A percentile compares a stretch with the other conserved stretches of the same genome.
Evolutionary conservation across 2,797 vertebrate genomes (phyloP).

Genomic region (Sorex maritimensis): DNA sequence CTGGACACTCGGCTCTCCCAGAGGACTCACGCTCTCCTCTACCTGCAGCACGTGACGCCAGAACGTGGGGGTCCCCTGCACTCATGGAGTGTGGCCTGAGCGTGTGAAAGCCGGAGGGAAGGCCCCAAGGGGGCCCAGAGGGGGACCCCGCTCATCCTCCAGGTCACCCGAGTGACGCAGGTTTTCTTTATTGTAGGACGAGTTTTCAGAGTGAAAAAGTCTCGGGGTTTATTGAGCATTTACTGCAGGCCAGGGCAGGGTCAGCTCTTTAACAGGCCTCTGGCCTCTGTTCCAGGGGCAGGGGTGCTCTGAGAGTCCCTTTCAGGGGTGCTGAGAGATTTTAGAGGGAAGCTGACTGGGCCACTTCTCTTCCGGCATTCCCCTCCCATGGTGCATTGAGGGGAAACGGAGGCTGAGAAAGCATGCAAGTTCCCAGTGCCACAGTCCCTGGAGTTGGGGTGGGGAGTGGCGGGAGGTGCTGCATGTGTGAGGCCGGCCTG

Average conservation of each 20-base stretch:
- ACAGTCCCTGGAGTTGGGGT: background rate
- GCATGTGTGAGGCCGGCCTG: background rate
- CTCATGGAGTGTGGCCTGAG: background rate
- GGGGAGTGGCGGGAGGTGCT: background rate
- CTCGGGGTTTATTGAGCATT: constrained; percentile 50
- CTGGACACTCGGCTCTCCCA: background rate
- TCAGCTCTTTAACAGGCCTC: background rate
- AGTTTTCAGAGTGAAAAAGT: background rate
- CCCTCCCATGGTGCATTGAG: constrained; percentile 2
- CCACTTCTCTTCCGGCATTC: background rate
- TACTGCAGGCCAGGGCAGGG: background rate
- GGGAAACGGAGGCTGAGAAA: constrained; percentile 25
- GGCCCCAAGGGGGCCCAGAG: background rate
- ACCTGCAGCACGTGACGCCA: background rate
- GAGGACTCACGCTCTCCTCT: too few relatives aligned
- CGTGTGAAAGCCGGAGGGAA: background rate
- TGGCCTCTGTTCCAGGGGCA: background rate
- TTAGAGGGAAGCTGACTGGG: background rate
- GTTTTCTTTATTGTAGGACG: background rate
- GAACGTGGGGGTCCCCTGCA: background rate
- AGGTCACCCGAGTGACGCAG: background rate
- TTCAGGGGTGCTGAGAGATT: background rate
- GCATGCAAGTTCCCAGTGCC: background rate
- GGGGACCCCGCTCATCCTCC: background rate
- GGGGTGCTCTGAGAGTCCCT: background rate